phyloP scores from a whole-genome alignment of 2,888 invertebrate species.

The Sphaeridia pumilis region DNA sequence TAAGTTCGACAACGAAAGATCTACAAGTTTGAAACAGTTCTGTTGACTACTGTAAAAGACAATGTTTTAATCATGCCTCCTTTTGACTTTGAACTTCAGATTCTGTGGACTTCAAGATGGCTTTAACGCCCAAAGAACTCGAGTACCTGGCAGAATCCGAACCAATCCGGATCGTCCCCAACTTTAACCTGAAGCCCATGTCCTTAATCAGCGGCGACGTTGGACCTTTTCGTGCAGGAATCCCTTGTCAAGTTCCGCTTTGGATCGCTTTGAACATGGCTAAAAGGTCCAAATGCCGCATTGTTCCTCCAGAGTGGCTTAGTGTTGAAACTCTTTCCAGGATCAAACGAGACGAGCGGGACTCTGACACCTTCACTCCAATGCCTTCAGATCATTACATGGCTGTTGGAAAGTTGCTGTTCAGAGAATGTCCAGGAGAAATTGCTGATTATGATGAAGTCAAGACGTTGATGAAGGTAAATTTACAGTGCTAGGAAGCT shows the following conservation, averaged over 20 bases:
- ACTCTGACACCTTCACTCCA: constrained; percentile 61
- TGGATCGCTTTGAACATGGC: constrained; percentile 90
- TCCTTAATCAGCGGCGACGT: constrained; percentile 57
- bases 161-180: constrained; percentile 72
- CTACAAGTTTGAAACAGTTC: too few relatives aligned
- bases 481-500: too few relatives aligned
- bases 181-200: constrained; percentile 58
- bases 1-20: too few relatives aligned
- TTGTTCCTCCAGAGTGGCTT: constrained; percentile 92
- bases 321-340: constrained; percentile 61
- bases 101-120: constrained; percentile 4
- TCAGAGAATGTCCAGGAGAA: constrained; percentile 71
- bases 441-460: constrained; percentile 75
- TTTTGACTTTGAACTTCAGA: too few relatives aligned
- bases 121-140: constrained; percentile 71
- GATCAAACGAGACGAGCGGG: constrained; percentile 72
- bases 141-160: constrained; percentile 87
- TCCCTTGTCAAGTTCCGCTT: constrained; percentile 76
- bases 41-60: too few relatives aligned
- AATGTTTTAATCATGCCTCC: too few relatives aligned
- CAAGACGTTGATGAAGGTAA: constrained; percentile 72
- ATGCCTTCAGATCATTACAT: constrained; percentile 91
- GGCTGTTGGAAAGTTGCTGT: constrained; percentile 79
- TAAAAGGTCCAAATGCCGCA: constrained; percentile 82
- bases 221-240: constrained; percentile 81